Evolutionary conservation across 23 tunicate genomes (phyloP), one percentile per base, ranked within the genome.

Genomic region (Halocynthia roretzi): DNA sequence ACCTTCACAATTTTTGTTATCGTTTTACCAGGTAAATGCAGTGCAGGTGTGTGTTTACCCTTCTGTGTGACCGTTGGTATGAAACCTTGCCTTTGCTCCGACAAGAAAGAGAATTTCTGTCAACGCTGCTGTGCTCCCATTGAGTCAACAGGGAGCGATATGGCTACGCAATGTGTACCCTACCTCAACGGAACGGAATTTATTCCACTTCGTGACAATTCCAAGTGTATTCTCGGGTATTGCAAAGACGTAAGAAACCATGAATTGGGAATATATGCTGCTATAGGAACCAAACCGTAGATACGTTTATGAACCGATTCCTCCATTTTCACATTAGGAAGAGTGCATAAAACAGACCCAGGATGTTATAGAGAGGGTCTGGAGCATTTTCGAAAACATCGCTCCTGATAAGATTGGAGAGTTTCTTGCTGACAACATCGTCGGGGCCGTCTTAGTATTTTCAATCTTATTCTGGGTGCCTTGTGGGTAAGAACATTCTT

Each of bases 321-420:
- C 18, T 17, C 1, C 31, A 17, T 68, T 68, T 68, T 18, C 12
- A 44, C 72, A 64, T 44, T 83, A 91, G 97, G 86, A 83, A 11
- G 82, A 40, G 6, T 91, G 97, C 67, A 72, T 76, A 20, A 91
- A 91, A 68, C 91, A 85, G 17, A 85, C 97, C 0, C 97, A 86
- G 54, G 98, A 86, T 70, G 87, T 91, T 8, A 85, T 91, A n/a
- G 97, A 85, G 67, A 67, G 97, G 15, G 97, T 91, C 4, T 83
- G 87, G 87, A 76, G 81, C 48, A 85, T 91, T n/a, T 85, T 91
- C 65, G 79, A 85, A 66, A 70, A 91, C 72, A 91, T 91, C 5
- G 91, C 97, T 6, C 97, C 97, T 15, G 97, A 91, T 68, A 85
- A 91, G 67, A 91, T 91, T 18, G 97, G 97, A 9, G 81, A 85